Percentiles rank a stretch among this genome's conserved stretches.
These are phyloP conservation scores for Mustelus asterias DNA, from an alignment of 2,113 vertebrate species.

Conservation along the genomic window DNA sequence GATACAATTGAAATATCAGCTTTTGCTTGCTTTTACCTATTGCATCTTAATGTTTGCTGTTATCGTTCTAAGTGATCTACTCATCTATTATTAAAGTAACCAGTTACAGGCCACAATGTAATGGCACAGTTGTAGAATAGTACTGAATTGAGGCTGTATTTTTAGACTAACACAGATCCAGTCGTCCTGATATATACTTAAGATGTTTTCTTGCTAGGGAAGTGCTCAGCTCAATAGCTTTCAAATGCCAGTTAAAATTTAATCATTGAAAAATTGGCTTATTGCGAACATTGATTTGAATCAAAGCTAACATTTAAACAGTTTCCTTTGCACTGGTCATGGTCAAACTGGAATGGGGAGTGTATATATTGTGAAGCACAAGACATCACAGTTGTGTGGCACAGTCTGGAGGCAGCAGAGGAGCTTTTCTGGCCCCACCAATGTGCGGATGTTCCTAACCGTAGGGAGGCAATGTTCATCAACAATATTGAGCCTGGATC, in stretches of 20 bases:
- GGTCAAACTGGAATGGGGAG: neutral
- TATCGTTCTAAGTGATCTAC: neutral
- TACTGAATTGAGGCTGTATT: neutral
- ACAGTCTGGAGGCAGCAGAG: neutral
- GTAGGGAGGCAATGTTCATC: neutral
- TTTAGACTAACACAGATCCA: neutral
- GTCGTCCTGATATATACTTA: neutral
- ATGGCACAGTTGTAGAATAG: neutral
- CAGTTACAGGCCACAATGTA: neutral
- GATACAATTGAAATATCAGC: neutral
- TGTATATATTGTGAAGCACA: neutral
- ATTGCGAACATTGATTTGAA: neutral
- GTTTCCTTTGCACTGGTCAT: neutral
- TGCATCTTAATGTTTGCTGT: neutral
- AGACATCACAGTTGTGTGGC: neutral
- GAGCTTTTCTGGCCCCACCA: neutral
- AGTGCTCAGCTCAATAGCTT: neutral
- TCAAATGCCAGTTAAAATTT: neutral
- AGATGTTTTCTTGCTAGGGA: neutral
- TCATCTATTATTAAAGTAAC: slow-evolving; percentile 20
- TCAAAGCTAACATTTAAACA: neutral
- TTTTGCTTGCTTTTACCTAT: neutral
- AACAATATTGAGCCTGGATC: neutral
- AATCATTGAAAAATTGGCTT: neutral
- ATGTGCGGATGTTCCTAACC: neutral